Evolutionary conservation across 2,888 invertebrate genomes (phyloP).

Genomic region (Chalcosyrphus nemorum): DNA sequence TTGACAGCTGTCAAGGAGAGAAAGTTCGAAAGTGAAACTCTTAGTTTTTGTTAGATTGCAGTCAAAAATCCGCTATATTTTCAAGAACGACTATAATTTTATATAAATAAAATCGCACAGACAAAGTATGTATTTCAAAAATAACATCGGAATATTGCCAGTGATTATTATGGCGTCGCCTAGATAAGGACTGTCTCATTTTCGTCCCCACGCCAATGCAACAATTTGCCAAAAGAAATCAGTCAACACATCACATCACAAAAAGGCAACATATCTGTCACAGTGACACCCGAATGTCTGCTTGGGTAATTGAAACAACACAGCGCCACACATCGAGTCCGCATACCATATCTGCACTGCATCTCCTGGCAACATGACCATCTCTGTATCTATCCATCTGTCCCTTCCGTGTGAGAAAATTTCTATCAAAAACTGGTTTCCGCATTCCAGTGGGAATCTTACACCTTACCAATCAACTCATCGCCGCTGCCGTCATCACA

Average conservation of each 20-base stretch:
- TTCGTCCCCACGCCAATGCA: not conserved
- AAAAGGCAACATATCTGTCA: not conserved
- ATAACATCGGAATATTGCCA: conserved; percentile 1
- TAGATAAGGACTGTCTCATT: not conserved
- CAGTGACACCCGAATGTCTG: conserved; percentile 6
- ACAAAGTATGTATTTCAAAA: no score
- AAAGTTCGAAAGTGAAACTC: no score
- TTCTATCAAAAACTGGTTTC: not conserved
- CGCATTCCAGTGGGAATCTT: conserved; percentile 26
- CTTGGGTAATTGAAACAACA: conserved; percentile 27
- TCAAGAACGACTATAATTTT: no score
- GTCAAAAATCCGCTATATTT: no score
- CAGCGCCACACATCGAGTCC: not conserved
- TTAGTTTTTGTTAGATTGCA: no score
- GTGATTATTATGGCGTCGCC: conserved; percentile 2
- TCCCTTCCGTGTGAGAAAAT: not conserved
- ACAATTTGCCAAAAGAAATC: not conserved
- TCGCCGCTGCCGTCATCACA: not conserved
- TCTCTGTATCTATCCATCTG: not conserved
- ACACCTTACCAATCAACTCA: conserved; percentile 8
- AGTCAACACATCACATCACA: not conserved
- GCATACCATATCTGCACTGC: conserved; percentile 15
- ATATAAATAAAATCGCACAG: no score
- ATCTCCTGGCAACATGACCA: conserved; percentile 12
- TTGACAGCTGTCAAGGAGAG: no score